Base-by-base conservation (phyloP, 2,113 vertebrate genomes). In the Donacobius atricapilla region DNA sequence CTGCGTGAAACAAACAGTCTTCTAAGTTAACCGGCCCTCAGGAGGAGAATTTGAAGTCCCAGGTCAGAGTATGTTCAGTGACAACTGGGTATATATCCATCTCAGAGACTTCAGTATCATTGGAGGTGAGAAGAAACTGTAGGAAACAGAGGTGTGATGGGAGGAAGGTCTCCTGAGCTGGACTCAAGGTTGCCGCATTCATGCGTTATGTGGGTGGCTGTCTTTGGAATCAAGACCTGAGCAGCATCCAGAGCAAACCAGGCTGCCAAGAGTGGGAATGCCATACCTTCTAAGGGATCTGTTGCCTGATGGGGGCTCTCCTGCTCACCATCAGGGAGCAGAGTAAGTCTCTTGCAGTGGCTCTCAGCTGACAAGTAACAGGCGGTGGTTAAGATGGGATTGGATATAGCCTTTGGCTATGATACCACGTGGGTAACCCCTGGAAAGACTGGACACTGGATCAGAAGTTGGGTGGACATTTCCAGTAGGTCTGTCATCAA, bases 131-230 rank as follows among this genome's bases (percentile, higher is more conserved):
- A 53, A 92, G 24, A 88, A 85, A 31, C 25, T 3, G 13, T 28
- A 66, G 33, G 20, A 19, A 88, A 8, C 35, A 73, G 39, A 72
- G 22, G 6, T 53, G 28, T 57, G 75, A 66, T 6, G 19, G 47
- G 73, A 85, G 10, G 35, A 77, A 71, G n/a, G 11, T 31, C 50
- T 39, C 27, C 56, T 9, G 47, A 86, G 60, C 13, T 63, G 37
- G 68, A 77, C n/a, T 48, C 48, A 27, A 53, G 22, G 8, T 11
- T 50, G 19, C 33, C 65, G 37, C 33, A 19, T 23, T 57, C 18
- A 7, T 6, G 4, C 4, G 4, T 47, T 47, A 20, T 0, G 0
- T 39, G 45, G 10, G 27, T 42, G 40, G 20, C 4, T 72, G 21
- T 51, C 42, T 64, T 71, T 64, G 33, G 18, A 58, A 45, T 19